Conservation (phyloP, 2,113 vertebrate genomes). For the Phalacrocorax pelagicus region DNA sequence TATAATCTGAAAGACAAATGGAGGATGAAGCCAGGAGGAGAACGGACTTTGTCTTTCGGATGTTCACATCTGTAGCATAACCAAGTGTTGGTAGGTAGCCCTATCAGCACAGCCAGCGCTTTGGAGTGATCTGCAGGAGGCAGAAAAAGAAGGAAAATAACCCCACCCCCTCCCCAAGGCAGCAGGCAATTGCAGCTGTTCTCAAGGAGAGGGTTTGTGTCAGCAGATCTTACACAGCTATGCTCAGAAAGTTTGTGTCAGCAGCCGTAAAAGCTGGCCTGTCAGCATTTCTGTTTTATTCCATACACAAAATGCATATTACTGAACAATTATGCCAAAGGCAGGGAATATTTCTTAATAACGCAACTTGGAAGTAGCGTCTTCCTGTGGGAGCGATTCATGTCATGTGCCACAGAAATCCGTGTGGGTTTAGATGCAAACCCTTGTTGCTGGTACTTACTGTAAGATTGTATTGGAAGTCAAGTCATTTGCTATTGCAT, state of each 20-base stretch:
- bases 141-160: background rate
- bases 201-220: conserved; percentile 62
- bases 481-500: background rate
- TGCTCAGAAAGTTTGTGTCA: conserved; percentile 62
- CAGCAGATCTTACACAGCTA: conserved; percentile 54
- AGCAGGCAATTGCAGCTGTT: conserved; percentile 52
- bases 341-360: conserved; percentile 32
- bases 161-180: background rate
- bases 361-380: conserved; percentile 24
- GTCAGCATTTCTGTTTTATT: conserved; percentile 71
- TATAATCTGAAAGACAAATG: conserved; percentile 1
- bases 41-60: background rate
- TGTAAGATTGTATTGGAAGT: background rate
- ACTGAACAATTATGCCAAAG: conserved; percentile 68
- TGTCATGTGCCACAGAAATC: background rate
- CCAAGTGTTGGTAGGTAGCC: background rate
- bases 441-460: background rate
- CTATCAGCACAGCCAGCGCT: background rate
- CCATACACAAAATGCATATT: conserved; percentile 29
- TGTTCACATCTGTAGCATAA: background rate
- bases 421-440: background rate
- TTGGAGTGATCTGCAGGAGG: background rate
- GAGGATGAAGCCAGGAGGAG: background rate
- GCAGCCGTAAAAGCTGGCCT: conserved; percentile 49
- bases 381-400: conserved; percentile 38